Percentiles rank a stretch among this genome's conserved stretches.
Evolutionary conservation across 1,140 invertebrate genomes (phyloP).

Genomic region (Sitobion miscanthi): DNA sequence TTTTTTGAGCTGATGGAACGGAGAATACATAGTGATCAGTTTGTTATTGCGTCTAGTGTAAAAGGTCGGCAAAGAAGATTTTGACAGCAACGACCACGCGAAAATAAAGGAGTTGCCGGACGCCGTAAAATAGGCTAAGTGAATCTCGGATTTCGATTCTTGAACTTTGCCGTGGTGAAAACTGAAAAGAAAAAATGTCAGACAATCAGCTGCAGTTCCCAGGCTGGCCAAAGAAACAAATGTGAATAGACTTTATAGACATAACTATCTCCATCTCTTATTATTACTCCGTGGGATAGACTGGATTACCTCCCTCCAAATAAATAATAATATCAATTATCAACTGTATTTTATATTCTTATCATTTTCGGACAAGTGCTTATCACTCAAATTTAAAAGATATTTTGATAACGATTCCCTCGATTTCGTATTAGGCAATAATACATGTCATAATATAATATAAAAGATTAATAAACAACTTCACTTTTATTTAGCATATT

Average conservation of each 20-base stretch:
- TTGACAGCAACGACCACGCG: not conserved
- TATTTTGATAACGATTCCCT: not conserved
- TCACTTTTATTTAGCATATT: not conserved
- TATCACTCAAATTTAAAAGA: not conserved
- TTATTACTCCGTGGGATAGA: no score
- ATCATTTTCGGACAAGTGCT: no score
- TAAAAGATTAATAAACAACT: no score
- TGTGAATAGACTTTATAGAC: not conserved
- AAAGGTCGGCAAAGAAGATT: not conserved
- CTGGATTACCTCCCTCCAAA: no score
- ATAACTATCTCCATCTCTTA: no score
- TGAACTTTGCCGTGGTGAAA: no score
- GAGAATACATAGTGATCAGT: slow-evolving; percentile 18
- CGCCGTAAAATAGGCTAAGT: not conserved
- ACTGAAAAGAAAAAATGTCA: not conserved
- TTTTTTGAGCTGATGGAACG: slow-evolving; percentile 35
- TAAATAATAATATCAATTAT: not conserved
- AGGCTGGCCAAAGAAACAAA: not conserved
- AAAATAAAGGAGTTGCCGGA: not conserved
- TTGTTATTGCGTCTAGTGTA: not conserved
- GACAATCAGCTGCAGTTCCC: slow-evolving; percentile 25
- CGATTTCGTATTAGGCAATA: not conserved
- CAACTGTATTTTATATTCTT: no score
- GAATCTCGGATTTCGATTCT: not conserved
- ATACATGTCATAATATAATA: no score